Evolutionary conservation across 2,113 vertebrate genomes (phyloP), one percentile per base, ranked within the genome.

Genomic region (Cariama cristata): DNA sequence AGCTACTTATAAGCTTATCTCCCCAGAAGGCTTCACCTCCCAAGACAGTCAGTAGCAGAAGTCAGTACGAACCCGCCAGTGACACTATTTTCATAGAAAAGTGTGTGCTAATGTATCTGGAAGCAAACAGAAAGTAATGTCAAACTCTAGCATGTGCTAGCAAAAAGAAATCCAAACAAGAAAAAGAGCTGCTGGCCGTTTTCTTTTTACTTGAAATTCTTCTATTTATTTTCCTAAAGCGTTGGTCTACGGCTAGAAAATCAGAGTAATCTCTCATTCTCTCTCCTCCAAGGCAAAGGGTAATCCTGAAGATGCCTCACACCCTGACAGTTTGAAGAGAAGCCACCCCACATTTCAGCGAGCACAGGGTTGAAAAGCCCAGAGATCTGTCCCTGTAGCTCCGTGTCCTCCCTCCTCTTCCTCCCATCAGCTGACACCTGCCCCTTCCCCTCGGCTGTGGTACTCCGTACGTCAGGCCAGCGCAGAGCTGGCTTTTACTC

Each of bases 1-100:
- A 94, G 33, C 82, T 92, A 60, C 73, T 97, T 92, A 92, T 27
- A 93, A 92, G 91, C 90, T 97, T 97, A 93, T 90, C 81, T 95
- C 66, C 30, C 35, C 14, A 75, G 58, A 92, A 96, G 28, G 27
- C 74, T 93, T 96, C 50, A 42, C 64, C 96, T 97, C 93, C 93
- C 42, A 52, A 96, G 80, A 90, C 79, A 96, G 86, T 75, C 74
- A 89, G 71, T 77, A 95, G 93, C 90, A 94, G 67, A 92, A 97
- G 97, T 91, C 86, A 97, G 50, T 96, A 69, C 49, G 90, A 90
- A 92, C 50, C 66, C 96, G 86, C 60, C 86, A 86, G 66, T 71
- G 68, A 95, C 81, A 90, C 45, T 79, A 80, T 88, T 95, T 47
- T 95, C 19, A 12, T 18, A 45, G 74, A 93, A 96, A 87, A 97